These are phyloP conservation scores for Falcaria lacertinaria DNA, from an alignment of 2,888 invertebrate species.

Conservation along the genomic window DNA sequence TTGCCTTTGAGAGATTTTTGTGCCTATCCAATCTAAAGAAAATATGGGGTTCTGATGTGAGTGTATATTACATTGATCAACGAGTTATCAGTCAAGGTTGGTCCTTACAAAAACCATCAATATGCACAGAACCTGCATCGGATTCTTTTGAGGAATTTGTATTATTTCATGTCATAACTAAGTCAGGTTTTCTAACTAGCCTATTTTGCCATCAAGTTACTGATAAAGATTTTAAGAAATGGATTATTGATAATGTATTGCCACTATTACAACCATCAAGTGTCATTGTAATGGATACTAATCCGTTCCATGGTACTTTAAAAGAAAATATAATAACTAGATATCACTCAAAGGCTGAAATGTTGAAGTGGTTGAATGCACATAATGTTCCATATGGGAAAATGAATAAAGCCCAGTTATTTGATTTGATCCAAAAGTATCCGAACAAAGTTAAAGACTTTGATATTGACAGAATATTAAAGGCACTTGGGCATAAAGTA, in stretches of 20 bases:
- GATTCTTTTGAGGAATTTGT: slow-evolving; percentile 13
- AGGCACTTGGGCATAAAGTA: slow-evolving; percentile 43
- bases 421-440: slow-evolving; percentile 34
- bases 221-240: slow-evolving; percentile 36
- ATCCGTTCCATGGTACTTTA: slow-evolving; percentile 26
- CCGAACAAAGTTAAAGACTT: slow-evolving; percentile 15
- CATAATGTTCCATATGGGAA: slow-evolving; percentile 39
- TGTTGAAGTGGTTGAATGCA: slow-evolving; percentile 38
- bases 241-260: slow-evolving; percentile 42
- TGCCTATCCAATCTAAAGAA: slow-evolving; percentile 38
- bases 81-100: slow-evolving; percentile 25
- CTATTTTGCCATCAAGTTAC: slow-evolving; percentile 32
- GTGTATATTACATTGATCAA: slow-evolving; percentile 46
- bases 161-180: slow-evolving; percentile 36
- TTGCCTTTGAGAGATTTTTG: slow-evolving; percentile 39
- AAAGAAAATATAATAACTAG: slow-evolving; percentile 25
- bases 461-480: slow-evolving; percentile 34
- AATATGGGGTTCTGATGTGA: slow-evolving; percentile 15
- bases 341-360: slow-evolving; percentile 40
- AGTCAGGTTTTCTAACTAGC: slow-evolving; percentile 26
- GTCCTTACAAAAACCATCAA: slow-evolving; percentile 21
- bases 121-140: not conserved
- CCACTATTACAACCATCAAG: slow-evolving; percentile 25
- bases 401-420: slow-evolving; percentile 45
- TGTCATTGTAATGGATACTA: slow-evolving; percentile 41